Evolutionary conservation across 2,888 invertebrate genomes (phyloP).

Genomic region (Stomorhina lunata): DNA sequence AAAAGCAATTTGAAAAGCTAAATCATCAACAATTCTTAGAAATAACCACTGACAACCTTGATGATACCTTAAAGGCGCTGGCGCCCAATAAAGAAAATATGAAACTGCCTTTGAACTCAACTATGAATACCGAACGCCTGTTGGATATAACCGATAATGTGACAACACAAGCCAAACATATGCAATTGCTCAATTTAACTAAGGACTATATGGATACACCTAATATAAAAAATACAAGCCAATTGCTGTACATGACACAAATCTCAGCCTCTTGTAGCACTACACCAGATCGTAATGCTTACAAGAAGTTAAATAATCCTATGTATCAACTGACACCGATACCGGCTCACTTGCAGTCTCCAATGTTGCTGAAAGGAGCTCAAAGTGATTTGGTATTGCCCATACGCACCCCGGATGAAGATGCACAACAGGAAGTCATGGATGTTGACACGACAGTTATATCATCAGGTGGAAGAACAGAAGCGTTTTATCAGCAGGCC

Average conservation of each 20-base stretch:
- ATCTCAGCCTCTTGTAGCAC: conserved; percentile 67
- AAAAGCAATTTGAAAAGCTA: conserved; percentile 48
- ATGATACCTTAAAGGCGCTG: conserved; percentile 72
- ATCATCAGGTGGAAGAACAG: conserved; percentile 54
- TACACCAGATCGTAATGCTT: conserved; percentile 69
- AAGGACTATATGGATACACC: conserved; percentile 73
- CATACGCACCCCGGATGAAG: conserved; percentile 73
- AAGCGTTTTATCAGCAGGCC: conserved; percentile 58
- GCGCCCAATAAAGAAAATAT: conserved; percentile 74
- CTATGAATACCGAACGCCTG: conserved; percentile 75
- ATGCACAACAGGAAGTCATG: conserved; percentile 69
- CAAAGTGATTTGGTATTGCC: conserved; percentile 74
- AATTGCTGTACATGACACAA: conserved; percentile 75
- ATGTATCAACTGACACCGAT: conserved; percentile 50
- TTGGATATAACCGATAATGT: conserved; percentile 72
- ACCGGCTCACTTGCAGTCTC: conserved; percentile 39
- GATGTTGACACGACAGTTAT: conserved; percentile 70
- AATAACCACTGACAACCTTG: conserved; percentile 67
- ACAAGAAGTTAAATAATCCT: conserved; percentile 37
- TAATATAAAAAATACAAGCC: conserved; percentile 67
- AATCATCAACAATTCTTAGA: conserved; percentile 60
- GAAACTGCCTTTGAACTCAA: conserved; percentile 77
- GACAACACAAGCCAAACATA: conserved; percentile 72
- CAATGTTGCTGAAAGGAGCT: conserved; percentile 70
- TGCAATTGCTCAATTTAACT: conserved; percentile 74